Conservation (phyloP, 2,797 vertebrate genomes). For the Gorsachius magnificus region DNA sequence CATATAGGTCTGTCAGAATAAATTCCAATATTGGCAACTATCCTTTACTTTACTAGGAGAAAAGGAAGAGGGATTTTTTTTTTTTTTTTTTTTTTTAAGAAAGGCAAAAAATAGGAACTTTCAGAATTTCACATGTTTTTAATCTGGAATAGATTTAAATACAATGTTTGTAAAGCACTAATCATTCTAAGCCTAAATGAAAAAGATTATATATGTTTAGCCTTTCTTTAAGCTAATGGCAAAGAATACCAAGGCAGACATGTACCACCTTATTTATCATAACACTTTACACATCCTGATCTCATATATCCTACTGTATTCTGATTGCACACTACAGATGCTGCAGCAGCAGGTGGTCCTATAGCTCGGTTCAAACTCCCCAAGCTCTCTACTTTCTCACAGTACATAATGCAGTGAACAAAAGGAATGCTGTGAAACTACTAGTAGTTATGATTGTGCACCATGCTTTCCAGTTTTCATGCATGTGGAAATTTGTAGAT, state of each 20-base stretch:
- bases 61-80: background rate
- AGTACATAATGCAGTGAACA: background rate
- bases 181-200: background rate
- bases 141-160: background rate
- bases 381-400: background rate
- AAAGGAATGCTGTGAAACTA: background rate
- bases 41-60: background rate
- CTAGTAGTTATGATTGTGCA: background rate
- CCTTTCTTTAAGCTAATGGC: background rate
- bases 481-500: background rate
- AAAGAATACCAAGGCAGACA: background rate
- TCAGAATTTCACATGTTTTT: background rate
- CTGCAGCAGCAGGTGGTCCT: background rate
- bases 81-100: background rate
- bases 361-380: background rate
- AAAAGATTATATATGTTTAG: background rate
- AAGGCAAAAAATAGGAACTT: background rate
- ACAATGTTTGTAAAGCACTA: background rate
- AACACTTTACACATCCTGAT: background rate
- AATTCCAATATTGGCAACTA: background rate
- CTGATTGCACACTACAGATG: background rate
- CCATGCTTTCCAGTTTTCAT: background rate
- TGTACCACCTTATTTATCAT: background rate
- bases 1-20: background rate
- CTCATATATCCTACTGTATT: background rate